These are phyloP conservation scores for Calycopis cecrops DNA, from an alignment of 1,140 invertebrate species.

Conservation along the genomic window DNA sequence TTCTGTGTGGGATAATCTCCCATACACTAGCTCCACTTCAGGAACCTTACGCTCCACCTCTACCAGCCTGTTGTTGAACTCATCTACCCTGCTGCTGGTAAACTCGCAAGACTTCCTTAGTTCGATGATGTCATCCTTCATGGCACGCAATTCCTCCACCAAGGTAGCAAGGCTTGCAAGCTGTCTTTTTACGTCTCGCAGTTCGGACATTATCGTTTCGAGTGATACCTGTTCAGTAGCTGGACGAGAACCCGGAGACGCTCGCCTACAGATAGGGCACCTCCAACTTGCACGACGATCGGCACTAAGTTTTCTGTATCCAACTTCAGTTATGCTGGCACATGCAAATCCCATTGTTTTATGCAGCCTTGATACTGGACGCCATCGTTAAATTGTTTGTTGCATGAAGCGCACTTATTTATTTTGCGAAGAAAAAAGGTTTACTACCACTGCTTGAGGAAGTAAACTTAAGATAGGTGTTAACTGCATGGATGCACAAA, in stretches of 20 bases:
- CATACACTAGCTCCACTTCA: background rate
- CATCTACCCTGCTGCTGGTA: background rate
- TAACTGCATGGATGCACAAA: too few relatives aligned
- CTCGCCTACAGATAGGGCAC: conserved; percentile 21
- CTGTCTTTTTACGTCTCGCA: background rate
- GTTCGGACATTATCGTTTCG: conserved; percentile 7
- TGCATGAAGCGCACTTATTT: too few relatives aligned
- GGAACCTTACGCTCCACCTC: background rate
- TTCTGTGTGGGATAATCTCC: background rate
- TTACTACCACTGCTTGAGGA: too few relatives aligned
- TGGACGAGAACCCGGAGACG: background rate
- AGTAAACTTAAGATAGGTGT: too few relatives aligned
- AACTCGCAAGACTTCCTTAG: background rate
- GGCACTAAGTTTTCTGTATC: too few relatives aligned
- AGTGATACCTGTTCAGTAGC: conserved; percentile 7
- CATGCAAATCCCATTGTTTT: too few relatives aligned
- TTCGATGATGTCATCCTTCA: background rate
- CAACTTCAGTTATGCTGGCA: too few relatives aligned
- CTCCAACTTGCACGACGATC: conserved; percentile 23
- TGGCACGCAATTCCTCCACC: background rate
- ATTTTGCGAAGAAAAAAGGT: too few relatives aligned
- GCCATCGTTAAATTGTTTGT: too few relatives aligned
- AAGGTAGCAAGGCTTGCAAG: background rate
- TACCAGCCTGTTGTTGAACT: background rate
- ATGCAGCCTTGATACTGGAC: too few relatives aligned